Evolutionary conservation across 2,888 invertebrate genomes (phyloP).

Genomic region (Gisinianus flammeolus): DNA sequence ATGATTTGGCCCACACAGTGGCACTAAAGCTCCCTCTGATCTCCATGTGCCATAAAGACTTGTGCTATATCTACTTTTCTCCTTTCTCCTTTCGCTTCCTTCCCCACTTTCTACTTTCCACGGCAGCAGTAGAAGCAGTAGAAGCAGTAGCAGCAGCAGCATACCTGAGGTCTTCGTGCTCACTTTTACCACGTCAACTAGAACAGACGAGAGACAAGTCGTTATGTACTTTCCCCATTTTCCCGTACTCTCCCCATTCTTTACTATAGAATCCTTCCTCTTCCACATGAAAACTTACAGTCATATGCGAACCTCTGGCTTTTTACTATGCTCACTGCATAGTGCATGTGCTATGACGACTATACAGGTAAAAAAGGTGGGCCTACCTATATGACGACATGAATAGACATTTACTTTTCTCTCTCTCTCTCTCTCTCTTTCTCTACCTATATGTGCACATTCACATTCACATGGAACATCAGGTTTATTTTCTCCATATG

Average conservation of each 20-base stretch:
- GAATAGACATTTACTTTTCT: conserved; percentile 2
- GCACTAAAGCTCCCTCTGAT: neutral
- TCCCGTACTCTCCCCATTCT: no score
- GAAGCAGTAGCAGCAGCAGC: neutral
- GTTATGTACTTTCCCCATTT: neutral
- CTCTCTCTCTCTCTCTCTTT: neutral
- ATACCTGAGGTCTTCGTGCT: neutral
- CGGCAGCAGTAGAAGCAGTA: neutral
- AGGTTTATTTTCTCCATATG: no score
- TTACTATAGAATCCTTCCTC: neutral
- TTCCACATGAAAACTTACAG: neutral
- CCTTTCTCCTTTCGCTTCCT: neutral
- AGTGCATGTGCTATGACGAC: no score
- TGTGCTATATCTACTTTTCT: neutral
- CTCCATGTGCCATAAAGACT: neutral
- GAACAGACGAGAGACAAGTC: neutral
- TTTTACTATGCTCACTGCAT: no score
- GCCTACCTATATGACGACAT: no score
- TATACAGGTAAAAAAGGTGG: no score
- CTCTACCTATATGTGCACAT: neutral
- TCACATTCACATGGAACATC: neutral
- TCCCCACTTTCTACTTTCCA: neutral
- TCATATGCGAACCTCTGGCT: no score
- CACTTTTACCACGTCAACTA: neutral
- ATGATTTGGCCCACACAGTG: neutral